Conservation (phyloP, 1,140 invertebrate genomes). For the Pachypeltis micranthus region DNA sequence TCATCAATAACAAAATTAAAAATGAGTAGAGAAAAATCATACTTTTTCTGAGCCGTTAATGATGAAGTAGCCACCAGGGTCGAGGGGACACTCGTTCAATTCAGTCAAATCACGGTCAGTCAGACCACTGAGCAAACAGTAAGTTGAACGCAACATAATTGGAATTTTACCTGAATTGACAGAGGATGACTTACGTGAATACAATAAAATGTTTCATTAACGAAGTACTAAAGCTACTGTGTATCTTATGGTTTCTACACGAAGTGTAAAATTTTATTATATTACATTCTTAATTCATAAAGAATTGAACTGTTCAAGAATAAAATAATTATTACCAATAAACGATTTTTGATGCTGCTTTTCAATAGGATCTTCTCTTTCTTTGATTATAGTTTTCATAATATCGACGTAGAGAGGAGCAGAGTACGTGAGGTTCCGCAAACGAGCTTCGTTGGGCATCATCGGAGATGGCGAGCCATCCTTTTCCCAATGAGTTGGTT, state of each 20-base stretch:
- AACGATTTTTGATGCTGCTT: conserved; percentile 95
- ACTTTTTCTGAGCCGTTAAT: conserved; percentile 95
- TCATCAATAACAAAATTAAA: not conserved
- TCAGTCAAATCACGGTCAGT: conserved; percentile 97
- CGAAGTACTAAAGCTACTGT: no score
- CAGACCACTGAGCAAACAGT: conserved; percentile 84
- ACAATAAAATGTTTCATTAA: no score
- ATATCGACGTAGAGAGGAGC: conserved; percentile 98
- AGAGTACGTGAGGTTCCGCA: conserved; percentile 83
- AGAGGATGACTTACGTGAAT: no score
- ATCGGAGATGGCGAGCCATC: conserved; percentile 95
- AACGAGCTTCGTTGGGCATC: conserved; percentile 97
- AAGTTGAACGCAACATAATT: conserved; percentile 95
- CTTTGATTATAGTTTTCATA: conserved; percentile 85
- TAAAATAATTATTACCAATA: no score
- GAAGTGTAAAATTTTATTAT: no score
- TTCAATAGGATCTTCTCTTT: conserved; percentile 81
- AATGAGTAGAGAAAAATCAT: not conserved
- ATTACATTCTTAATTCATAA: no score
- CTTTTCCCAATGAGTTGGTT: conserved; percentile 99
- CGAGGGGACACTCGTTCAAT: conserved; percentile 95
- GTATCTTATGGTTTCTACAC: no score
- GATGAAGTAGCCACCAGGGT: conserved; percentile 95
- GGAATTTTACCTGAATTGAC: conserved; percentile 83
- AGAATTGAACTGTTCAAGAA: no score